Evolutionary conservation across 2,113 vertebrate genomes (phyloP), one percentile per base, ranked within the genome.

Genomic region (Neotoma lepida): DNA sequence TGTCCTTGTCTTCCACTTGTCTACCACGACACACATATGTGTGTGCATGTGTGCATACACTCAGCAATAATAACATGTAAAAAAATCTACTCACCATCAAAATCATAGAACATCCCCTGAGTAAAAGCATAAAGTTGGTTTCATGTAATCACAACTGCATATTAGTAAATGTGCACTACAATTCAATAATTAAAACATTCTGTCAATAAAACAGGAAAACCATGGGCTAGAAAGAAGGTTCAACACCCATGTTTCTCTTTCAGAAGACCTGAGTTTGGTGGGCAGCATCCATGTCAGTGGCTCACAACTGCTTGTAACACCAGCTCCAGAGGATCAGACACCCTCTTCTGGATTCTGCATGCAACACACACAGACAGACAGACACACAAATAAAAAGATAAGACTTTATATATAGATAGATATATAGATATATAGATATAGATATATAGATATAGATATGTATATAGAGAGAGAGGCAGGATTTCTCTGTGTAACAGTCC

Each of bases 151-250:
- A 41, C 89, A 95, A 94, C 84, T 96, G 18, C 26, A 9, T 80
- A 39, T 94, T 94, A 94, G 78, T 63, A 61, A 85, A 56, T 87
- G 56, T 0, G 91, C 14, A 90, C 56, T 95, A 89, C 70, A 97
- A 91, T 90, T 95, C 82, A 90, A 81, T 1, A 87, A 88, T 35
- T 35, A 68, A 68, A 68, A n/a, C 66, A n/a, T 68, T 17, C 66
- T 35, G 33, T 82, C 95, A 94, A 90, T 96, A 97, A 97, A 98
- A 97, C 86, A 22, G 81, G 49, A 24, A 24, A 81, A 81, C 15
- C 2, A 39, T 15, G 33, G 51, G 33, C 80, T 39, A 28, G 17
- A 18, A 3, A 54, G n/a, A 82, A 14, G 2, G 35, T n/a, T 41
- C 7, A 2, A 17, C 22, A n/a, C 2, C 35, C 54, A 26, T 15